Percentiles rank a stretch among this genome's conserved stretches.
These are phyloP conservation scores for Eurystomus glaucurus DNA, from an alignment of 2,797 vertebrate genomes.

Conservation along the genomic window DNA sequence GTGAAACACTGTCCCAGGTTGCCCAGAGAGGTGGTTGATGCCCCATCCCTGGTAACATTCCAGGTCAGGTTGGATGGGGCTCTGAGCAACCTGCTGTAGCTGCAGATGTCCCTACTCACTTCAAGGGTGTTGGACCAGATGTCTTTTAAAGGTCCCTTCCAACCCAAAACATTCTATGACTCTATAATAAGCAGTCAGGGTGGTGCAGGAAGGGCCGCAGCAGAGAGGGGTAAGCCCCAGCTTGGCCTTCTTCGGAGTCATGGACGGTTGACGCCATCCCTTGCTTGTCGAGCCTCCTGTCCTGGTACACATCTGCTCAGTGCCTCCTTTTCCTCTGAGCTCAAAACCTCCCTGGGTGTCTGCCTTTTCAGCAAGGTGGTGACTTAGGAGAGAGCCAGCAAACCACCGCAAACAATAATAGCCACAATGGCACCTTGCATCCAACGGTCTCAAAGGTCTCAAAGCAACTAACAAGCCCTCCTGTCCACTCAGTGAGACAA, in stretches of 20 bases:
- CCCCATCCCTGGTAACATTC: neutral
- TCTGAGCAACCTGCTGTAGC: neutral
- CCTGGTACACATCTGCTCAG: neutral
- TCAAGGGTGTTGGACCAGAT: neutral
- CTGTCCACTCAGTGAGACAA: fast-evolving
- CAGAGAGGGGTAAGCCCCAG: neutral
- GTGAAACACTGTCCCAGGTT: neutral
- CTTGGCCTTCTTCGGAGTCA: neutral
- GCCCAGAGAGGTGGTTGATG: neutral
- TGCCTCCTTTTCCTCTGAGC: neutral
- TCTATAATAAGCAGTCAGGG: neutral
- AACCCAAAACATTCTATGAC: neutral
- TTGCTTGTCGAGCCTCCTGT: fast-evolving
- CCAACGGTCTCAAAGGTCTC: neutral
- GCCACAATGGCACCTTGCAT: neutral
- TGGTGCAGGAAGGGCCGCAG: neutral
- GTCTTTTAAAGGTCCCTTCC: neutral
- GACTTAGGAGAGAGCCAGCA: neutral
- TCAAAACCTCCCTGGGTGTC: neutral
- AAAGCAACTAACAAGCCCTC: fast-evolving
- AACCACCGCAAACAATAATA: fast-evolving
- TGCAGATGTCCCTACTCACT: neutral
- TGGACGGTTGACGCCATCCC: fast-evolving
- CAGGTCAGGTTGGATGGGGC: no score
- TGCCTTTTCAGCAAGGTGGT: neutral